Evolutionary conservation across 1,140 invertebrate species (phyloP), one percentile per base, ranked within the genome.

Genomic region (Drosophila pruinosa): DNA sequence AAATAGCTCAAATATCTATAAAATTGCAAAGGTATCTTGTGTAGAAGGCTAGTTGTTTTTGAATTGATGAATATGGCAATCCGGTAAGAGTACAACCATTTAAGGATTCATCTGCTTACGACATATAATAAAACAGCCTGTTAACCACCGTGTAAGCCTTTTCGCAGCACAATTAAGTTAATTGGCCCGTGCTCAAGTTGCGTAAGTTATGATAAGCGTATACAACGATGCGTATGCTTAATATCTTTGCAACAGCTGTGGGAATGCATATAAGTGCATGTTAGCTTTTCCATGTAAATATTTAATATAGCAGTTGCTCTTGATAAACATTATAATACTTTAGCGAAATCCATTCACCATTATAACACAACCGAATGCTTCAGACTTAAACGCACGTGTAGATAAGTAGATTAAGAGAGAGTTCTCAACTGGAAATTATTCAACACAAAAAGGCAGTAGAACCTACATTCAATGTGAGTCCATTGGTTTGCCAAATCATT

Each of bases 181-280:
- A n/a, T 57, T 57, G 38, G n/a, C 5, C 8, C 3, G 21, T 2
- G 14, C 43, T 39, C 7, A 48, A 26, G 28, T 31, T 21, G 22
- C 15, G 2, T 3, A 45, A 31, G 12, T 45, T n/a, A 6, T 6
- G 19, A 45, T n/a, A n/a, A 8, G 21, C 15, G 34, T 28, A 26
- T 65, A 31, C 52, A 19, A 73, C 69, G 19, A 24, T 39, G 54
- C 78, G 73, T 58, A 73, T 81, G 45, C 69, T 39, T 69, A 36
- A 69, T 69, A 26, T 34, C 31, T n/a, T 34, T n/a, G 31, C n/a
- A 34, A 4, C 31, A 12, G 31, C n/a, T 34, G 28, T 31, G n/a
- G n/a, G n/a, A n/a, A n/a, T n/a, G n/a, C n/a, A n/a, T n/a, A n/a
- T n/a, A n/a, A n/a, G n/a, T n/a, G n/a, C n/a, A n/a, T n/a, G n/a